These are phyloP conservation scores for Novumbra hubbsi DNA, from an alignment of 2,797 vertebrate species.

Conservation along the genomic window DNA sequence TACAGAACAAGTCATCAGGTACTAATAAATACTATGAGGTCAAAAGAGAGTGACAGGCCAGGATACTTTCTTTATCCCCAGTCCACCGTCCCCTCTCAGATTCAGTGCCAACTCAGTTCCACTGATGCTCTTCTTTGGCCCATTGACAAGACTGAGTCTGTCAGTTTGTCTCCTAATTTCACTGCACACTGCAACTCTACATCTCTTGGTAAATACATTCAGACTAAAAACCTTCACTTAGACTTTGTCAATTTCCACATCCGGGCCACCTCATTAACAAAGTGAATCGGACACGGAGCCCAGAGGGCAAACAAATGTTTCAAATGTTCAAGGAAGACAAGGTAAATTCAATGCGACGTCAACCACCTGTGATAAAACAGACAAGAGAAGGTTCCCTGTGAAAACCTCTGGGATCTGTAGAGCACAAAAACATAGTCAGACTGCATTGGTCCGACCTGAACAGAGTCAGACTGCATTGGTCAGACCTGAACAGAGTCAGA, in stretches of 20 bases:
- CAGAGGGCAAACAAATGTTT: background rate
- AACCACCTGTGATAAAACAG: background rate
- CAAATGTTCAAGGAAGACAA: background rate
- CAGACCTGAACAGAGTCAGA: too few relatives aligned
- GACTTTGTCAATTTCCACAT: background rate
- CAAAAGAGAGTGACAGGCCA: background rate
- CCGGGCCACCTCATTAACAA: conserved; percentile 5
- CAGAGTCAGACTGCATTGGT: background rate
- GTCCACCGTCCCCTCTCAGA: conserved; percentile 33
- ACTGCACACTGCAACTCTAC: conserved; percentile 29
- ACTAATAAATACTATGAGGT: background rate
- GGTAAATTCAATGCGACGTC: background rate
- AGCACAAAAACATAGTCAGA: background rate
- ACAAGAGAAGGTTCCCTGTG: background rate
- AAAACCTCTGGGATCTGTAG: background rate
- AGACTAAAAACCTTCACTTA: background rate
- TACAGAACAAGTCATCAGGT: too few relatives aligned
- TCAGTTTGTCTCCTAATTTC: conserved; percentile 29
- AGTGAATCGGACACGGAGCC: background rate
- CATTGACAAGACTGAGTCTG: background rate
- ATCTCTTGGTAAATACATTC: conserved; percentile 19
- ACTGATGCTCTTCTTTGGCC: background rate
- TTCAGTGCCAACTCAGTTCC: conserved; percentile 23
- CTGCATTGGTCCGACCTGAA: background rate
- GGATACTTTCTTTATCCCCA: conserved; percentile 8